Base-by-base conservation (phyloP, 2,888 invertebrate species). In the Sarcophaga caerulescens region DNA sequence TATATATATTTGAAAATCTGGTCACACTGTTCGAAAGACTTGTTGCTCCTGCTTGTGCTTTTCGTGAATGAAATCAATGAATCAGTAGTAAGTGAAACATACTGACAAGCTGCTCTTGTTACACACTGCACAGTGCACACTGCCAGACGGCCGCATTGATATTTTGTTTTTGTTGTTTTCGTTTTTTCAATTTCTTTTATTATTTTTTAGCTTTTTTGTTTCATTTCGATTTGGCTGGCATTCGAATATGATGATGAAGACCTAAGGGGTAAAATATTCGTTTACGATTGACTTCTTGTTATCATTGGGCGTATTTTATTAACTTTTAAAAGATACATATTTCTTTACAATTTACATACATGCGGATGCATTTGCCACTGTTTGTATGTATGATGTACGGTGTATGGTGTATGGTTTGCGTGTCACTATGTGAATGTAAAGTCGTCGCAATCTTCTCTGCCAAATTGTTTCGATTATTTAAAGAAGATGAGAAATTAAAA, bases 261-360 rank as follows among this genome's bases (percentile, higher is more conserved):
- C 92, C 92, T 92, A 90, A 91, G 91, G 92, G 90, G 89, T 89
- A 90, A 91, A 89, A 90, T 90, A 90, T 90, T 89, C 88, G 87
- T 87, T 88, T 77, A 80, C 87, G 88, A 88, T 88, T 88, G 89
- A 88, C 88, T 89, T 89, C 92, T 92, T 92, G 91, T 91, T 92
- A 91, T 92, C 90, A 90, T 91, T 92, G 91, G 91, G 92, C 92
- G 91, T 92, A 91, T 91, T 92, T 92, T 92, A 92, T 92, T 92
- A 92, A 92, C 92, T 92, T 92, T 92, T 92, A 92, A 92, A 85
- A 87, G 87, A 87, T 88, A n/a, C n/a, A n/a, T n/a, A 85, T 86
- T 73, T 59, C 62, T 82, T 85, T 12, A 81, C 19, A 77, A 59
- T 62, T 17, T 44, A 5, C 14, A 23, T 44, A 5, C 14, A 23